A percentile compares a stretch with the other conserved stretches of the same genome.
phyloP scores from a whole-genome alignment of 2,797 vertebrate genomes.

The Tinamus major region DNA sequence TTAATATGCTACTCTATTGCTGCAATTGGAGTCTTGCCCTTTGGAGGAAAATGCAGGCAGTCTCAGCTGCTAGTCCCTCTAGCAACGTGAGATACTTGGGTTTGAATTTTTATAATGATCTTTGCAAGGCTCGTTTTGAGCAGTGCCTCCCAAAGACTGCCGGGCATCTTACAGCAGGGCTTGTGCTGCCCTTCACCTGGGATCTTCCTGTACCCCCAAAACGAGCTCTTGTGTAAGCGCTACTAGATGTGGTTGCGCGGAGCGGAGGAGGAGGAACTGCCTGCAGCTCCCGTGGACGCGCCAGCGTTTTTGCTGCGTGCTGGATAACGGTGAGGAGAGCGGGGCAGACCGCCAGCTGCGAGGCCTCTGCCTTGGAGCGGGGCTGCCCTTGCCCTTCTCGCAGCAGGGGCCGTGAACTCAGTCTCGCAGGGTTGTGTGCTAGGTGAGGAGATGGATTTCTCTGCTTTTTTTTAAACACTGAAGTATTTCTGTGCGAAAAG shows the following conservation, averaged over 20 bases:
- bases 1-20: neutral
- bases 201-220: neutral
- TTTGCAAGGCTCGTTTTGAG: neutral
- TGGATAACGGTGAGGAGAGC: neutral
- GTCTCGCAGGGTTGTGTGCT: neutral
- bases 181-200: neutral
- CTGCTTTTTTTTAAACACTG: neutral
- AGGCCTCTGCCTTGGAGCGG: neutral
- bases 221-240: neutral
- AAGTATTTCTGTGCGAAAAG: neutral
- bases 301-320: neutral
- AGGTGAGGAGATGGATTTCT: neutral
- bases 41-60: neutral
- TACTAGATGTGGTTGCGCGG: neutral
- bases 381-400: neutral
- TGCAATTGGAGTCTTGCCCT: neutral
- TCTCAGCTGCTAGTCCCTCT: neutral
- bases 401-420: accelerated
- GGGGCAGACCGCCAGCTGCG: neutral
- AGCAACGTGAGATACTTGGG: accelerated
- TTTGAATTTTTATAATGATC: neutral
- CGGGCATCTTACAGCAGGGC: accelerated
- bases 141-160: neutral
- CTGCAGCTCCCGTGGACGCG: neutral
- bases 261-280: neutral